These are phyloP conservation scores for Drosophila conformis DNA, from an alignment of 2,888 invertebrate species.

Conservation along the genomic window DNA sequence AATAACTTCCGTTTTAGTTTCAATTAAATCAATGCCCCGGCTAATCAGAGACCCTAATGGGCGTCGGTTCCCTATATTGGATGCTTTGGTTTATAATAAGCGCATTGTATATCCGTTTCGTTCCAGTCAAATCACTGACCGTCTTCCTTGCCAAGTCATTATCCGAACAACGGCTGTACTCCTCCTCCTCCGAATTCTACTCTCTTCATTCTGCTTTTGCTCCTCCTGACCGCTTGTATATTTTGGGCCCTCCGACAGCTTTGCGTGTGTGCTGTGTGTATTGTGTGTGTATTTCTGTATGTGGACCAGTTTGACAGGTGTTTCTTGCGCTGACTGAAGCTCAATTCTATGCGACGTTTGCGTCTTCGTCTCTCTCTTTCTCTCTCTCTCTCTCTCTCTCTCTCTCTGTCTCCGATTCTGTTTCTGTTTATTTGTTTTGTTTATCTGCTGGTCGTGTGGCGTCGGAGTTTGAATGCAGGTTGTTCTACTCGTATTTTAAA, in stretches of 20 bases:
- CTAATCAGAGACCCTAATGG: constrained; percentile 66
- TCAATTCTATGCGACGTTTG: constrained; percentile 77
- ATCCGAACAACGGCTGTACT: constrained; percentile 48
- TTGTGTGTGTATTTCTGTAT: constrained; percentile 44
- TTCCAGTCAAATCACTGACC: constrained; percentile 67
- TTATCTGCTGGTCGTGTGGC: constrained; percentile 76
- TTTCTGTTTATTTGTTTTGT: constrained; percentile 78
- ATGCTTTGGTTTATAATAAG: constrained; percentile 33
- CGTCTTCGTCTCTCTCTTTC: constrained; percentile 31
- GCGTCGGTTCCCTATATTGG: constrained; percentile 23
- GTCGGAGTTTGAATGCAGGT: constrained; percentile 77
- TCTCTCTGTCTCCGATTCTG: constrained; percentile 62
- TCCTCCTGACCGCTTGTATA: constrained; percentile 38
- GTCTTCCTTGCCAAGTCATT: constrained; percentile 73
- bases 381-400: constrained; percentile 46
- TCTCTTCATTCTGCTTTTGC: constrained; percentile 32
- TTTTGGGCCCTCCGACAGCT: constrained; percentile 44
- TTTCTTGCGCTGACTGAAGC: constrained; percentile 81
- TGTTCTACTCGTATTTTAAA: constrained; percentile 82
- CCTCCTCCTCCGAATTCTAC: constrained; percentile 2
- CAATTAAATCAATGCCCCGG: constrained; percentile 75
- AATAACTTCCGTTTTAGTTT: constrained; percentile 77
- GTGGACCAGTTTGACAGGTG: constrained; percentile 84
- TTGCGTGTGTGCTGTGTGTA: constrained; percentile 28
- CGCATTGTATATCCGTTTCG: constrained; percentile 73